A percentile compares a stretch with the other conserved stretches of the same genome.
Conservation (phyloP, 2,113 vertebrate genomes). For the Notarius quadriscutis region DNA sequence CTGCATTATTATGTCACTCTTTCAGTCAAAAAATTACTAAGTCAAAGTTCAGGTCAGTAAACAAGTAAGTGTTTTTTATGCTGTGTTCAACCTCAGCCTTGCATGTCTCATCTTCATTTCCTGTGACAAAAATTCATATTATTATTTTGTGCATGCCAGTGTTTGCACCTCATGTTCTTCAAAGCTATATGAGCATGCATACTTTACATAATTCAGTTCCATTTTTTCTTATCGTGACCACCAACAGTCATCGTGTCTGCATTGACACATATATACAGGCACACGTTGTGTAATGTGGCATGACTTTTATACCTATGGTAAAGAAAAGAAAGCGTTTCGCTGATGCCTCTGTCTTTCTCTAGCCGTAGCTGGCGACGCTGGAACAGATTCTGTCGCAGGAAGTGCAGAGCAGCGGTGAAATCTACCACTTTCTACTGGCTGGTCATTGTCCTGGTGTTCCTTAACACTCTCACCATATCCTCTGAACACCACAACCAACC, state of each 20-base stretch:
- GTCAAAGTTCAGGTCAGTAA: conserved; percentile 97
- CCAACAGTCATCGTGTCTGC: neutral
- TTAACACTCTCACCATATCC: conserved; percentile 97
- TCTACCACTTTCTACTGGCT: conserved; percentile 98
- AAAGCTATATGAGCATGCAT: neutral
- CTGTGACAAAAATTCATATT: neutral
- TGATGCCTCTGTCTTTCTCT: conserved; percentile 26
- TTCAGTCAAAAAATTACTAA: conserved; percentile 95
- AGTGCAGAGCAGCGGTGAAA: conserved; percentile 93
- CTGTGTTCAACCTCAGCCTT: conserved; percentile 17
- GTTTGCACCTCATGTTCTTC: conserved; percentile 15
- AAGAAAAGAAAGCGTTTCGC: neutral
- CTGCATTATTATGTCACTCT: conserved; percentile 61
- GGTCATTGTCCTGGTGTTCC: conserved; percentile 97
- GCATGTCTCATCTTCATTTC: conserved; percentile 25
- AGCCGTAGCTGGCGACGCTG: conserved; percentile 96
- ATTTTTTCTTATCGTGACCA: neutral
- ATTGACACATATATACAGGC: neutral
- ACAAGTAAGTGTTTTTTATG: conserved; percentile 27
- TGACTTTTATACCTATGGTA: neutral
- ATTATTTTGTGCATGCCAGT: conserved; percentile 18
- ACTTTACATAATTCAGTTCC: neutral
- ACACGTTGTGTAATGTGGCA: neutral
- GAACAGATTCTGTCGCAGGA: conserved; percentile 93
- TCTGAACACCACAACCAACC: conserved; percentile 97